These are phyloP conservation scores for Patella pellucida DNA, from an alignment of 2,888 invertebrate genomes.

Conservation along the genomic window DNA sequence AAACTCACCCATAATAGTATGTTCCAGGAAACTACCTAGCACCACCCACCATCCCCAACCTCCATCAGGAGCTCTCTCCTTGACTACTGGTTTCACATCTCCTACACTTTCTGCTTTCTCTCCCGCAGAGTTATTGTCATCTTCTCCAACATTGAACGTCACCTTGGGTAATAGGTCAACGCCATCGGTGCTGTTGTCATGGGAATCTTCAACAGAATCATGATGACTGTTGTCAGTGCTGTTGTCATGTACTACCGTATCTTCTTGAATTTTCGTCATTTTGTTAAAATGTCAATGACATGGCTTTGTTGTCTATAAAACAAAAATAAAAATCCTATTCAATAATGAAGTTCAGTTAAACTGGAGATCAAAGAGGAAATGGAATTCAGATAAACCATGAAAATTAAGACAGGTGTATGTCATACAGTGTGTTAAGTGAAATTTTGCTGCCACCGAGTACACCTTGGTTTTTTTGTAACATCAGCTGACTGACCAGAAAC, in stretches of 20 bases:
- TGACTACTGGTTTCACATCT: no score
- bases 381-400: no score
- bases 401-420: no score
- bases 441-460: no score
- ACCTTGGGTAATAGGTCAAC: neutral
- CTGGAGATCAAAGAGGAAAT: no score
- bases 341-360: no score
- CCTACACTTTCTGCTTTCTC: neutral
- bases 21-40: slow-evolving; percentile 37
- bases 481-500: no score
- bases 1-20: slow-evolving; percentile 32
- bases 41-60: slow-evolving; percentile 44
- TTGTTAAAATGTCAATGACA: no score
- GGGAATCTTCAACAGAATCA: neutral
- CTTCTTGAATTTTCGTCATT: neutral
- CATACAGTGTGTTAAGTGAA: no score
- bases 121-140: neutral
- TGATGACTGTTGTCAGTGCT: neutral
- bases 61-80: slow-evolving; percentile 22
- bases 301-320: no score
- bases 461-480: no score
- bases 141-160: neutral
- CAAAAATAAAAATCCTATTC: no score
- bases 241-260: neutral
- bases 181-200: neutral